Evolutionary conservation across 2,888 invertebrate genomes (phyloP), one percentile per base, ranked within the genome.

Genomic region (Teinopalpus imperialis): DNA sequence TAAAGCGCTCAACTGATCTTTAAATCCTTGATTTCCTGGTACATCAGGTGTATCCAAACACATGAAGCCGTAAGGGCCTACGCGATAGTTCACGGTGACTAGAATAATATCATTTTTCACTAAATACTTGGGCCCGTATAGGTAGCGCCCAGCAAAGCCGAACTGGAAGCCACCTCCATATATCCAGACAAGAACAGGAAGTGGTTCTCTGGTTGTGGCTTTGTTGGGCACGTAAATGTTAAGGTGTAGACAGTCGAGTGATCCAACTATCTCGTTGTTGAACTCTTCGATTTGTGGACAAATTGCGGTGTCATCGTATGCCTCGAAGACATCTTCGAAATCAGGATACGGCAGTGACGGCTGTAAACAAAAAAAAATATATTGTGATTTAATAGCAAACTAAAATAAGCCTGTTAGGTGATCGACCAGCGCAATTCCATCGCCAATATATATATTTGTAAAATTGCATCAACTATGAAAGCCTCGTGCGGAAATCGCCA

Each of bases 221-320:
- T 41, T 49, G 3, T 64, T 56, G 0, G 91, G 91, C 1, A 91
- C 89, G 59, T 90, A 93, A 0, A 92, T 83, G 61, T 92, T 93
- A 2, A 93, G 57, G 48, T 89, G 90, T 0, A 93, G 78, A 48
- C 93, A 93, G 55, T 90, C 90, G 46, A 88, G 72, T 10, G 71
- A 27, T 64, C 90, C 66, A 57, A 47, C 41, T n/a, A 54, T 32
- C n/a, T 47, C 39, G 1, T 46, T 59, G 63, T 78, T 40, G 65
- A 60, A 53, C 29, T 58, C 50, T 30, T 66, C 65, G 3, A 52
- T 36, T 59, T 71, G 69, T 6, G 69, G 69, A 24, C 71, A 72
- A n/a, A 65, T 57, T 0, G 56, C 51, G 1, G 59, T 52, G 27
- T 68, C 70, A 8, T 68, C 55, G 23, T 29, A 52, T 0, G 66